Evolutionary conservation across 2,113 vertebrate species (phyloP).

Genomic region (Archocentrus centrarchus): DNA sequence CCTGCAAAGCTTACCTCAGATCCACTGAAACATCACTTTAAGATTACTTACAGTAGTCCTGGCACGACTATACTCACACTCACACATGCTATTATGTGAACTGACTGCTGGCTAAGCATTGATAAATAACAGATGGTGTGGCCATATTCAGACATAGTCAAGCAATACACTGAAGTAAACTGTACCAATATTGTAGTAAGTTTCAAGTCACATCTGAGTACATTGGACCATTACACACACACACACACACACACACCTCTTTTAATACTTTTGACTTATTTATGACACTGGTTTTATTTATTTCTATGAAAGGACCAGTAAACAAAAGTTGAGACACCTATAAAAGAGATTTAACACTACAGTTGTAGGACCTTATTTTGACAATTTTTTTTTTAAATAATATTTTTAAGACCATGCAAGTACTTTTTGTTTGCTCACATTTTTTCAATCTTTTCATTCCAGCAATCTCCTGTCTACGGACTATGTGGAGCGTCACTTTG

Average conservation of each 20-base stretch:
- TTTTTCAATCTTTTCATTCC: constrained; percentile 9
- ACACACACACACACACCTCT: not conserved
- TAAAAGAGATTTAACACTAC: not conserved
- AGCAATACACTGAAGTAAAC: not conserved
- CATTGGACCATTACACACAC: too few relatives aligned
- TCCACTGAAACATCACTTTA: not conserved
- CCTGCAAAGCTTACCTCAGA: not conserved
- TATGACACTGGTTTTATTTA: not conserved
- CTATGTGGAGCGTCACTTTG: constrained; percentile 89
- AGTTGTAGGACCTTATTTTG: not conserved
- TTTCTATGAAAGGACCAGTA: not conserved
- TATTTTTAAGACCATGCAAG: not conserved
- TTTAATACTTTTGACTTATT: not conserved
- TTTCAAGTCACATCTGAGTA: not conserved
- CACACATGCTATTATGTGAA: not conserved
- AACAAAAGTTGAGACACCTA: not conserved
- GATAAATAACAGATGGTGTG: not conserved
- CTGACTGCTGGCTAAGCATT: not conserved
- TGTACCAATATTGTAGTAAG: not conserved
- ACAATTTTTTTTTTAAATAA: too few relatives aligned
- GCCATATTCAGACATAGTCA: not conserved
- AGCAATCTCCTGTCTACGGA: constrained; percentile 91
- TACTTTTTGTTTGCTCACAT: not conserved
- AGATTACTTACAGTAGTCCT: not conserved
- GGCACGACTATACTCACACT: not conserved